Percentiles rank a stretch among this genome's conserved stretches.
phyloP scores from a whole-genome alignment of 1,140 invertebrate species.

The Trichoplusia ni region DNA sequence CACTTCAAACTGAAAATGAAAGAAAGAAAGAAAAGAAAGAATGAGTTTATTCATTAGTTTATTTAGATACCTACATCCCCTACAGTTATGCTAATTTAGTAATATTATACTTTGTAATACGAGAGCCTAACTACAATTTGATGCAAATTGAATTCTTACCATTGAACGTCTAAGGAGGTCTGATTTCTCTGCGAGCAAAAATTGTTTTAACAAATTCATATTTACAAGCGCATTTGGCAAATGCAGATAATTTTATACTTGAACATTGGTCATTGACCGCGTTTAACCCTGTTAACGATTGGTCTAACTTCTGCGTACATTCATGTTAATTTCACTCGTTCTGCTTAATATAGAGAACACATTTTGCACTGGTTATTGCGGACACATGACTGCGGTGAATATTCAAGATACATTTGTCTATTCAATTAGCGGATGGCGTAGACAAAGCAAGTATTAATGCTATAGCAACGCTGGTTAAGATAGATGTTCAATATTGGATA shows the following conservation, averaged over 20 bases:
- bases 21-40: too few relatives aligned
- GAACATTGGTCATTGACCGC: constrained; percentile 16
- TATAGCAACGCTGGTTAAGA: not conserved
- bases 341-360: constrained; percentile 14
- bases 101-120: not conserved
- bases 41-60: too few relatives aligned
- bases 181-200: not conserved
- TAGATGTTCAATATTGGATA: not conserved
- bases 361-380: not conserved
- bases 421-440: too few relatives aligned
- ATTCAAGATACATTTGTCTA: too few relatives aligned
- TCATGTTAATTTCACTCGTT: constrained; percentile 8
- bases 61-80: too few relatives aligned
- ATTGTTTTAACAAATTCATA: not conserved
- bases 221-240: constrained; percentile 5
- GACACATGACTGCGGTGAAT: not conserved
- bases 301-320: not conserved
- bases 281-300: constrained; percentile 1
- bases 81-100: too few relatives aligned
- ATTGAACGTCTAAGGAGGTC: not conserved
- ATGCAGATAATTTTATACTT: not conserved
- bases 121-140: not conserved
- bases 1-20: too few relatives aligned
- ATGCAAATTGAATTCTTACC: not conserved
- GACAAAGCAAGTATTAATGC: too few relatives aligned